Evolutionary conservation across 2,888 invertebrate genomes (phyloP).

Genomic region (Himalopsyche tibetana): DNA sequence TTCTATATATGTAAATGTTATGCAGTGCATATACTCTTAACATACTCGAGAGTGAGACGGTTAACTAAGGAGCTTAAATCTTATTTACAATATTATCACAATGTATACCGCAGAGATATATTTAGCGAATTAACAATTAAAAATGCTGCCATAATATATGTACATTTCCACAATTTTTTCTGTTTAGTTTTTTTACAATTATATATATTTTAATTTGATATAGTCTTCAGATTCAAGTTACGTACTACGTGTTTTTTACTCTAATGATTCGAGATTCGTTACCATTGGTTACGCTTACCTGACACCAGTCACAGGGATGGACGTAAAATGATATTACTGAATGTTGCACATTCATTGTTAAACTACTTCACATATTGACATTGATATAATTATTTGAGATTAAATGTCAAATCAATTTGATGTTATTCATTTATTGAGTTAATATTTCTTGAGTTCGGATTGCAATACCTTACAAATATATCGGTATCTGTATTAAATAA

Average conservation of each 20-base stretch:
- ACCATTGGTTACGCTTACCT: background rate
- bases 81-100: background rate
- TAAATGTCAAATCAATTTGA: too few relatives aligned
- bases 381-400: background rate
- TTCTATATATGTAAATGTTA: too few relatives aligned
- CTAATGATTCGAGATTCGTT: slow-evolving; percentile 22
- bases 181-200: background rate
- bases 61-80: too few relatives aligned
- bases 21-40: too few relatives aligned
- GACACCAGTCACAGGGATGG: too few relatives aligned
- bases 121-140: background rate
- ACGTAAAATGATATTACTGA: background rate
- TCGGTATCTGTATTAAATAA: too few relatives aligned
- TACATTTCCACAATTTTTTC: background rate
- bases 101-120: background rate
- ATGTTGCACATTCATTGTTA: background rate
- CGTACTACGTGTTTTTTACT: background rate
- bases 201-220: background rate
- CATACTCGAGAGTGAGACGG: too few relatives aligned
- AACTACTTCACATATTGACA: background rate
- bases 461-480: too few relatives aligned
- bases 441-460: too few relatives aligned
- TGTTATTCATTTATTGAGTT: too few relatives aligned
- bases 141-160: slow-evolving; percentile 10
- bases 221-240: background rate